Base-by-base conservation (phyloP, 1,140 invertebrate genomes). In the Pseudomyrmex gracilis region DNA sequence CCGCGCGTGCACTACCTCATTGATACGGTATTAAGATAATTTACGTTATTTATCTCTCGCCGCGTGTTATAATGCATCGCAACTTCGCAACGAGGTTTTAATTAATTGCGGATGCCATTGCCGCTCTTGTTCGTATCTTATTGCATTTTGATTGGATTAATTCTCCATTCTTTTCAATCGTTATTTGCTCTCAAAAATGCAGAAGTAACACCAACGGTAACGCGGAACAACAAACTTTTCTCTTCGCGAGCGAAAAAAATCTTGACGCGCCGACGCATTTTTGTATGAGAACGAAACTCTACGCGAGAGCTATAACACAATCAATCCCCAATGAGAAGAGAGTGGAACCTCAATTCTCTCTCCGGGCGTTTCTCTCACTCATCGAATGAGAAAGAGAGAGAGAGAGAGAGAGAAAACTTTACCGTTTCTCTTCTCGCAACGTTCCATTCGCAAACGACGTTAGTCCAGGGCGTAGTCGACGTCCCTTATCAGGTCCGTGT, bases 21-120 rank as follows among this genome's bases (percentile, higher is more conserved):
- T 58, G 76, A 71, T 71, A 70, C 20, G 22, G n/a, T 17, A 80
- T 80, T 71, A 80, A 80, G 76, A 80, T 70, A 80, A 80, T 71
- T 80, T 71, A 80, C 43, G 55, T 71, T 70, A 80, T 70, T 80
- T 71, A 70, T 80, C 34, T 49, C 66, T 34, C n/a, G n/a, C 5
- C 34, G 53, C 22, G 43, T 43, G 57, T 43, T 34, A 17, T 10
- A 58, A 71, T 20, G n/a, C 49, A 34, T 34, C 34, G n/a, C n/a
- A 58, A 17, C 43, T 58, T 22, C 8, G 66, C 55, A 80, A 80
- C 60, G 51, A 71, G 71, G 17, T 76, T 80, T 15, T 57, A 80
- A 71, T 80, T 71, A 5, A 58, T 71, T 80, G 49, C 15, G 8
- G 1, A 34, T 80, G 34, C 34, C 20, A 78, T 71, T 58, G 34